These are phyloP conservation scores for Abscondita cerata DNA, from an alignment of 2,888 invertebrate genomes.

Conservation along the genomic window DNA sequence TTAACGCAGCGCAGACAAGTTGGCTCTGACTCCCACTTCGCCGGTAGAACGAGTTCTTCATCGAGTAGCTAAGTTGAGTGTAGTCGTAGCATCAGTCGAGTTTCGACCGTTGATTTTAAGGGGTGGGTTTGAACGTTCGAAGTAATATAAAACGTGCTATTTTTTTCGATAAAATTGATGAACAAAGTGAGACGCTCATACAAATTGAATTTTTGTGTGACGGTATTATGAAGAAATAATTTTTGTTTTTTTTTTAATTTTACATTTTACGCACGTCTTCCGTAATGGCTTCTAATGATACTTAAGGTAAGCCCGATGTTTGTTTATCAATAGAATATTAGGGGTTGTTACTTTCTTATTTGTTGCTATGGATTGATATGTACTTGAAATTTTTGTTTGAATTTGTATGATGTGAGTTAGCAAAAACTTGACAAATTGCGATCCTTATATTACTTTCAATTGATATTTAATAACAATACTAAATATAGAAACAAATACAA, in stretches of 20 bases:
- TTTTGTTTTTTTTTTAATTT: slow-evolving; percentile 10
- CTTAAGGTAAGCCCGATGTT: slow-evolving; percentile 19
- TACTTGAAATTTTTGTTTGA: too few species aligned
- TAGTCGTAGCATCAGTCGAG: slow-evolving; percentile 37
- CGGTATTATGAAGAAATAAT: too few species aligned
- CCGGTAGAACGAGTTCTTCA: slow-evolving; percentile 38
- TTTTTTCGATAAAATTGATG: slow-evolving; percentile 12
- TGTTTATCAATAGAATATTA: too few species aligned
- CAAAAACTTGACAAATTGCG: too few species aligned
- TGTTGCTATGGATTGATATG: too few species aligned
- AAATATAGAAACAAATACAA: too few species aligned
- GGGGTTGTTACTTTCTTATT: too few species aligned
- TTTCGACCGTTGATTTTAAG: slow-evolving; percentile 32
- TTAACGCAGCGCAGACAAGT: slow-evolving; percentile 40
- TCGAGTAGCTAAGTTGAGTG: slow-evolving; percentile 29
- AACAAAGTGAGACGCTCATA: neutral
- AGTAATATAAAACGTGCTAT: slow-evolving; percentile 16
- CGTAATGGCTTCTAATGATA: slow-evolving; percentile 30
- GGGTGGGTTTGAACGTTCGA: slow-evolving; percentile 20
- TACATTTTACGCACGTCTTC: neutral
- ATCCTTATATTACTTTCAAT: too few species aligned
- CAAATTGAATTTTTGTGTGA: too few species aligned
- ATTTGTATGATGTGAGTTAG: too few species aligned
- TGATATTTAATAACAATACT: too few species aligned
- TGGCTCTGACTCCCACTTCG: slow-evolving; percentile 42